These are phyloP conservation scores for Pandion haliaetus DNA, from an alignment of 2,113 vertebrate species.

Conservation along the genomic window DNA sequence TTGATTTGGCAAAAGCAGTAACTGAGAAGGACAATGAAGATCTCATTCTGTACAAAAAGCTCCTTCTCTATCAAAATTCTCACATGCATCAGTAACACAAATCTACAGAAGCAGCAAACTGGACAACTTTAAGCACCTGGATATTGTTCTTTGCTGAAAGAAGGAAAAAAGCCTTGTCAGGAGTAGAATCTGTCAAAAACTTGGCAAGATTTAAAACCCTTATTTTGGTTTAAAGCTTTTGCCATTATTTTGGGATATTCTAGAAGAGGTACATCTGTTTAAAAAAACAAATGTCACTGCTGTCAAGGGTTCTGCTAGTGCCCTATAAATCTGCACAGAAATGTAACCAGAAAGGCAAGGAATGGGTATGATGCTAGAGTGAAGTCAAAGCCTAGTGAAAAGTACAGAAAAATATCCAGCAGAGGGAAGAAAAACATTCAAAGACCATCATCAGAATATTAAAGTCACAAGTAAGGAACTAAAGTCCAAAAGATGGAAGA, in stretches of 20 bases:
- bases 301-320: neutral
- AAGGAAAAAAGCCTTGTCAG: neutral
- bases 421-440: neutral
- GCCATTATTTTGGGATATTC: neutral
- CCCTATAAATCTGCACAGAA: neutral
- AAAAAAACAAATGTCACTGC: neutral
- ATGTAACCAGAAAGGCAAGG: neutral
- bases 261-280: neutral
- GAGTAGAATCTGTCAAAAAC: neutral
- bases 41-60: neutral
- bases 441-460: neutral
- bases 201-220: neutral
- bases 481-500: fast-evolving
- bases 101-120: neutral
- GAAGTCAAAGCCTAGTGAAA: neutral
- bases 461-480: neutral
- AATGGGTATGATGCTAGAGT: neutral
- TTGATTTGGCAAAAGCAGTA: neutral
- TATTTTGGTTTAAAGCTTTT: neutral
- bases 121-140: neutral
- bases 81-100: neutral
- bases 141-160: neutral
- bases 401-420: neutral
- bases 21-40: neutral
- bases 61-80: neutral